These are phyloP conservation scores for Hypsopygia costalis DNA, from an alignment of 2,888 invertebrate species.

Conservation along the genomic window DNA sequence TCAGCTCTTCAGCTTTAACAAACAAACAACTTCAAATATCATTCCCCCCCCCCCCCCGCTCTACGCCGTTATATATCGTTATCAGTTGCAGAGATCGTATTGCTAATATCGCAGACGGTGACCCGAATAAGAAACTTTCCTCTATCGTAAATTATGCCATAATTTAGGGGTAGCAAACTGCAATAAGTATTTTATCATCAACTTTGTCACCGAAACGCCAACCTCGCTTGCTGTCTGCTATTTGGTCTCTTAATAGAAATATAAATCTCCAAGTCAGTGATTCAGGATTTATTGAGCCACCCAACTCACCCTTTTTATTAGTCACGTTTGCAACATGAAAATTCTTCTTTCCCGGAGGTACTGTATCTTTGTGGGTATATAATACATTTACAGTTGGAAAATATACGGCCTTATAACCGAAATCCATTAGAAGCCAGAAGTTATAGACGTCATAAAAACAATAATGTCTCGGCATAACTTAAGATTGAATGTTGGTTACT, in stretches of 20 bases:
- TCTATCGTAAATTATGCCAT: too few species aligned
- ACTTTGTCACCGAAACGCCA: slow-evolving; percentile 32
- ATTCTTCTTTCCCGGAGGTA: slow-evolving; percentile 39
- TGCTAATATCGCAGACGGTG: too few species aligned
- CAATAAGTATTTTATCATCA: slow-evolving; percentile 3
- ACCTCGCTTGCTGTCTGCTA: slow-evolving; percentile 9
- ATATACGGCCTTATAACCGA: slow-evolving; percentile 20
- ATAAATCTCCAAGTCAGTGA: slow-evolving; percentile 59
- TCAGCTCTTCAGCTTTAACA: too few species aligned
- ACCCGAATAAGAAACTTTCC: too few species aligned
- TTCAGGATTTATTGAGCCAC: slow-evolving; percentile 57
- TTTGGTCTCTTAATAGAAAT: slow-evolving; percentile 51
- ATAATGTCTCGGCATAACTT: slow-evolving; percentile 29
- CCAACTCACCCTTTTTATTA: slow-evolving; percentile 62
- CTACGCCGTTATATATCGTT: too few species aligned
- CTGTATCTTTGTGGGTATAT: slow-evolving; percentile 34
- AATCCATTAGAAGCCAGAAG: slow-evolving; percentile 28
- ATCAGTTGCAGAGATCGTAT: too few species aligned
- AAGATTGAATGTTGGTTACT: slow-evolving; percentile 17
- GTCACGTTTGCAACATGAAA: slow-evolving; percentile 63
- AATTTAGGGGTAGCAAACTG: too few species aligned
- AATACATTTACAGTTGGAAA: slow-evolving; percentile 27
- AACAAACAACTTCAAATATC: too few species aligned
- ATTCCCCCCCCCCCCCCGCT: too few species aligned
- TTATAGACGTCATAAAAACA: slow-evolving; percentile 32